These are phyloP conservation scores for roundworm (Caenorhabditis elegans) DNA, from an alignment of 1,140 invertebrate species.

Conservation along the genomic window WBcel235 BX284603.4:9833501-9834000, in stretches of 20 bases:
- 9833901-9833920: no score
- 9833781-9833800: background rate
- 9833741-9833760: background rate
- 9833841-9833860: background rate
- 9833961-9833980: background rate
- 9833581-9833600: background rate
- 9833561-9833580: background rate
- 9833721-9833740: no score
- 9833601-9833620: background rate
- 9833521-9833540: background rate
- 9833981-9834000: background rate
- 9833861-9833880: background rate
- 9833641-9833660: background rate
- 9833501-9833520: background rate
- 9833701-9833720: background rate
- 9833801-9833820: background rate
- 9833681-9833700: background rate
- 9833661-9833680: background rate
- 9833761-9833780: background rate
- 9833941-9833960: background rate
- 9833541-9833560: background rate
- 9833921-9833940: background rate
- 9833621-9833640: background rate
- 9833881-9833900: no score
- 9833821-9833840: background rate